Conservation (phyloP, 2,797 vertebrate genomes). For the Enteromius fasciolatus region DNA sequence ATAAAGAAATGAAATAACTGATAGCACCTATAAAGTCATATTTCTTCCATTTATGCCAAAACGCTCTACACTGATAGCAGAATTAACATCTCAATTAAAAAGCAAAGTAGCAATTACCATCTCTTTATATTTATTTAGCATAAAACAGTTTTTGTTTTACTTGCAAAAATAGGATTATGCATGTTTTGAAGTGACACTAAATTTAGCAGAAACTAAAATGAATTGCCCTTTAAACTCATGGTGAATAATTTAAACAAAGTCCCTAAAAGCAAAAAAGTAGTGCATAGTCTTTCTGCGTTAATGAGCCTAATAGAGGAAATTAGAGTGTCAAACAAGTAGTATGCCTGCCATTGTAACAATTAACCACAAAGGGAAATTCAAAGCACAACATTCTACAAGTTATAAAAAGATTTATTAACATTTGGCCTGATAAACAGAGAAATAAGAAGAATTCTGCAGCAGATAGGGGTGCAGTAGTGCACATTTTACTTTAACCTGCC, state of each 20-base stretch:
- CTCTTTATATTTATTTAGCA: conserved; percentile 17
- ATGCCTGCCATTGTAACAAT: not conserved
- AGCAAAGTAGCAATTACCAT: conserved; percentile 22
- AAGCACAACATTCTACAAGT: not conserved
- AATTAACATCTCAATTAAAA: conserved; percentile 41
- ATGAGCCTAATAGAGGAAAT: conserved; percentile 13
- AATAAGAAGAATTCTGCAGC: not conserved
- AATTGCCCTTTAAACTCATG: not conserved
- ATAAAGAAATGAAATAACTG: conserved; percentile 1
- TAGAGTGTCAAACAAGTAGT: conserved; percentile 11
- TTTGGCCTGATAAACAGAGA: not conserved
- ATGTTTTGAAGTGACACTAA: not conserved
- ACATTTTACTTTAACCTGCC: not conserved
- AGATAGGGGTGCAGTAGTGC: not conserved
- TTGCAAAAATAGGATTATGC: not conserved
- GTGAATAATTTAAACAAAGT: conserved; percentile 2
- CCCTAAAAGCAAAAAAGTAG: not conserved
- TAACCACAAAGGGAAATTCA: conserved; percentile 11
- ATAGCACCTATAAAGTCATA: conserved; percentile 13
- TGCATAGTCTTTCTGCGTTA: not conserved
- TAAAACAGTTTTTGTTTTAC: conserved; percentile 1
- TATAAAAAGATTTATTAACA: not conserved
- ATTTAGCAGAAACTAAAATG: conserved; percentile 20
- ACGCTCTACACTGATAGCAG: conserved; percentile 1
- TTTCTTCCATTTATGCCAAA: conserved; percentile 11